Percentiles rank a stretch among this genome's conserved stretches.
These are phyloP conservation scores for Hemibagrus guttatus DNA, from an alignment of 2,797 vertebrate species.

Conservation along the genomic window DNA sequence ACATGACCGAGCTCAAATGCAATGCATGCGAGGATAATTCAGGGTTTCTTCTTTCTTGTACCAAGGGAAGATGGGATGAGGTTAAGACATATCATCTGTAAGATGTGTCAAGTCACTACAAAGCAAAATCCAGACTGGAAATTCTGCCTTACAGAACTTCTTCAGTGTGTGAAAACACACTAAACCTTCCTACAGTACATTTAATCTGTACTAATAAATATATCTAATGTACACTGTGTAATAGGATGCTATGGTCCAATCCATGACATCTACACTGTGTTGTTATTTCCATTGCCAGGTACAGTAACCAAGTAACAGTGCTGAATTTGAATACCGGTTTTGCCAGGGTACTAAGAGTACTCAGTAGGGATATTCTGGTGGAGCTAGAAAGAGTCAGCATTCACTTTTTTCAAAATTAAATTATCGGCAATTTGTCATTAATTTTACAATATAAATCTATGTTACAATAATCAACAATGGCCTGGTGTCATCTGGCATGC, in stretches of 20 bases:
- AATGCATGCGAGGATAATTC: background rate
- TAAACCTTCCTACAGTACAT: background rate
- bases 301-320: background rate
- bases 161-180: background rate
- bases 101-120: background rate
- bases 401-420: too few relatives aligned
- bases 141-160: background rate
- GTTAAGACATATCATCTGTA: background rate
- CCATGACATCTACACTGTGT: background rate
- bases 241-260: background rate
- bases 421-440: too few relatives aligned
- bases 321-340: background rate
- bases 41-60: conserved; percentile 16
- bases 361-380: background rate
- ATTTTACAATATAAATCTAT: too few relatives aligned
- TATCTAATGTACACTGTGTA: background rate
- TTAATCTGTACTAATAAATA: background rate
- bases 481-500: background rate
- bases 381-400: too few relatives aligned
- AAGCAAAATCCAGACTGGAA: background rate
- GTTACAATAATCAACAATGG: background rate
- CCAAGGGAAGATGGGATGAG: background rate
- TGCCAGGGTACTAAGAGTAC: background rate
- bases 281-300: background rate
- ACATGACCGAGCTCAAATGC: conserved; percentile 18